A percentile compares a stretch with the other conserved stretches of the same genome.
These are phyloP conservation scores for Eilema sororculum DNA, from an alignment of 2,888 invertebrate genomes.

Conservation along the genomic window DNA sequence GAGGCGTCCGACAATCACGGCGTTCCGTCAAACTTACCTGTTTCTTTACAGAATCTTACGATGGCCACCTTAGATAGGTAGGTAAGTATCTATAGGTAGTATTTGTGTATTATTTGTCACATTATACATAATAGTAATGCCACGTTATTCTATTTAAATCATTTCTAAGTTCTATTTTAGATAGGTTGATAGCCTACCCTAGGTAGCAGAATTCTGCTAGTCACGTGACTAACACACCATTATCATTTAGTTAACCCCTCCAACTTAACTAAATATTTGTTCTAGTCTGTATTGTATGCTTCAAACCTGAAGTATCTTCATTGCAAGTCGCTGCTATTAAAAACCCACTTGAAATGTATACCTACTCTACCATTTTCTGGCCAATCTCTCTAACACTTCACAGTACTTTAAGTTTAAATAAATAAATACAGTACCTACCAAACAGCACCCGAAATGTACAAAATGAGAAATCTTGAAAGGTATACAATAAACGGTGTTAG, in stretches of 20 bases:
- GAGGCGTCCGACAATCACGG: too few species aligned
- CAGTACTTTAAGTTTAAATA: slow-evolving; percentile 2
- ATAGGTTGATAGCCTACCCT: too few species aligned
- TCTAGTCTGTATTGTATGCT: neutral
- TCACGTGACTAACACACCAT: neutral
- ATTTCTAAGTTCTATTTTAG: too few species aligned
- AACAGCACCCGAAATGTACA: neutral
- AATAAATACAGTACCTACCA: neutral
- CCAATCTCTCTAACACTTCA: neutral
- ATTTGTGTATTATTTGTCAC: neutral
- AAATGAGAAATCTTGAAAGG: neutral
- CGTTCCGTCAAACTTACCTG: too few species aligned
- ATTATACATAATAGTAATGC: neutral
- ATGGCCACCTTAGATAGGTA: too few species aligned
- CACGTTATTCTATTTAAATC: too few species aligned
- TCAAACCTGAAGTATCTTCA: neutral
- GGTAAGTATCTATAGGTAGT: too few species aligned
- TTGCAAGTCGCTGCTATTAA: neutral
- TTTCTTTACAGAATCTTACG: too few species aligned
- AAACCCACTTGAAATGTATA: too few species aligned
- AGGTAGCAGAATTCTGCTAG: too few species aligned
- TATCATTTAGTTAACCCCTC: neutral
- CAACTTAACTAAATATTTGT: neutral
- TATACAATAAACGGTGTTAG: slow-evolving; percentile 7
- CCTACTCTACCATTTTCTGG: neutral